Evolutionary conservation across 2,797 vertebrate species (phyloP).

Genomic region (Pachyuromys duprasi): DNA sequence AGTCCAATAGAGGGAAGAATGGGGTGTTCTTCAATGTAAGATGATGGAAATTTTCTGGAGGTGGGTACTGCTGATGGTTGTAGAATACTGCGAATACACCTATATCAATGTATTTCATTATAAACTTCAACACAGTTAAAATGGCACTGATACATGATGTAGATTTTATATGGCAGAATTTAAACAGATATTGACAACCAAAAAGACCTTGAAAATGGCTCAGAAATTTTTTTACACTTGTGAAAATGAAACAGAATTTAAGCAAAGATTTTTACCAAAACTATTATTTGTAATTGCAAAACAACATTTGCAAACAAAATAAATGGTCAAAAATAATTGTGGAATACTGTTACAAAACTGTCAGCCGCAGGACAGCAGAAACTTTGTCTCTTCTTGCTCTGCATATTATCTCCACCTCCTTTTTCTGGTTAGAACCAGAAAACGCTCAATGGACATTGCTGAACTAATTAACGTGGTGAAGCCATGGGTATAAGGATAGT

Average conservation of each 20-base stretch:
- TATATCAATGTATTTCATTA: not conserved
- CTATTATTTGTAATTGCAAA: slow-evolving; percentile 31
- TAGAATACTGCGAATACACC: not conserved
- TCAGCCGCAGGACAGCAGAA: not conserved
- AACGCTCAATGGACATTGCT: not conserved
- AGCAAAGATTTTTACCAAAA: slow-evolving; percentile 37
- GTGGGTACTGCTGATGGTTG: not conserved
- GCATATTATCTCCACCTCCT: not conserved
- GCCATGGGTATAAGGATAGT: not conserved
- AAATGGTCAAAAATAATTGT: not conserved
- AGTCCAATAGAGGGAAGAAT: not conserved
- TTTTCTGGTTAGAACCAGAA: not conserved
- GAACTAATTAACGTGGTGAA: slow-evolving; percentile 58
- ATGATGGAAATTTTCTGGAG: not conserved
- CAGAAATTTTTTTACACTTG: not conserved
- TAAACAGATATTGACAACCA: not conserved
- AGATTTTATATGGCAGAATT: not conserved
- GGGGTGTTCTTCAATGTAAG: not conserved
- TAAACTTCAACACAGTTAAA: not conserved
- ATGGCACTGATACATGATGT: not conserved
- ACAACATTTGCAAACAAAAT: slow-evolving; percentile 10
- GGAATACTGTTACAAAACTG: not conserved
- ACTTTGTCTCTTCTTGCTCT: slow-evolving; percentile 20
- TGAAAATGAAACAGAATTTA: slow-evolving; percentile 30
- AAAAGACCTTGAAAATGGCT: not conserved